These are phyloP conservation scores for Teleogryllus occipitalis DNA, from an alignment of 1,140 invertebrate species.

Conservation along the genomic window DNA sequence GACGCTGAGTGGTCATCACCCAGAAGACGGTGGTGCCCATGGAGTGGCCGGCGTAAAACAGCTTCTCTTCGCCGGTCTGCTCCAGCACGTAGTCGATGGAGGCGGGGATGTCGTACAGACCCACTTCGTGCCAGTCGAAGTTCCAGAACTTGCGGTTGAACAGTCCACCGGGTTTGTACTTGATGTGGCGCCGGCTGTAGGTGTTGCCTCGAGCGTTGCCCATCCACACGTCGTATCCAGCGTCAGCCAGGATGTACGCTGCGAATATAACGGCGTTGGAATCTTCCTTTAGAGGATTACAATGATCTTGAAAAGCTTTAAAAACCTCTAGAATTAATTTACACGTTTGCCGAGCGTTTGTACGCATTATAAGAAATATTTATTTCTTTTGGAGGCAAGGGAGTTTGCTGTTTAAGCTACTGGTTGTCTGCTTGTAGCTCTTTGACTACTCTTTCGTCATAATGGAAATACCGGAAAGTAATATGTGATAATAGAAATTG, in stretches of 20 bases:
- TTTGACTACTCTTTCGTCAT: too few relatives aligned
- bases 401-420: too few relatives aligned
- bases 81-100: slow-evolving; percentile 44
- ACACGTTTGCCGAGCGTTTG: neutral
- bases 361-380: neutral
- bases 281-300: neutral
- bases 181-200: slow-evolving; percentile 33
- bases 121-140: slow-evolving; percentile 46
- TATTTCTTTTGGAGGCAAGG: too few relatives aligned
- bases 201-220: slow-evolving; percentile 37
- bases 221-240: slow-evolving; percentile 45
- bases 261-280: neutral
- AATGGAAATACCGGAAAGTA: too few relatives aligned
- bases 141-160: slow-evolving; percentile 33
- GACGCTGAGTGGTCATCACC: slow-evolving; percentile 42
- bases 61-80: slow-evolving; percentile 35
- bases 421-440: too few relatives aligned
- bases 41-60: slow-evolving; percentile 55
- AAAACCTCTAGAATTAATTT: neutral
- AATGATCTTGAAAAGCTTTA: neutral
- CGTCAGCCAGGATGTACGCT: slow-evolving; percentile 34
- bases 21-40: slow-evolving; percentile 52
- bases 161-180: slow-evolving; percentile 25
- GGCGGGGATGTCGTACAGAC: slow-evolving; percentile 45
- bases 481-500: too few relatives aligned